Base-by-base conservation (phyloP, 2,888 invertebrate genomes). In the Pteria penguin region DNA sequence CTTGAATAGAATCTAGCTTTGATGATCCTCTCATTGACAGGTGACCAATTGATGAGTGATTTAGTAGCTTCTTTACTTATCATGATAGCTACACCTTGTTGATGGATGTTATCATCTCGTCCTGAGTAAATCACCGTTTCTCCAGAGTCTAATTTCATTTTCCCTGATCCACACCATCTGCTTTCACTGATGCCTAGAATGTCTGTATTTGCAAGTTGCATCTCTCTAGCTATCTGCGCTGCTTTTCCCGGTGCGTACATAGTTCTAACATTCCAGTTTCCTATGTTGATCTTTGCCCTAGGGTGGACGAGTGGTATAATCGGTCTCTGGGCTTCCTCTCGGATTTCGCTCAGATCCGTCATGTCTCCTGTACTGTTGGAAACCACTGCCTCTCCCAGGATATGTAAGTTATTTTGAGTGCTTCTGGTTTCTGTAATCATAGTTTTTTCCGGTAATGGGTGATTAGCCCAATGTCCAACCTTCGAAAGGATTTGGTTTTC, bases 21-120 rank as follows among this genome's bases (percentile, higher is more conserved):
- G 24, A 69, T 75, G 31, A 61, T 75, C 32, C 63, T 62, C 26
- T 57, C 45, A 31, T 14, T 62, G 62, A 69, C 55, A n/a, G 69
- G 52, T 36, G 33, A 26, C 72, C 58, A 65, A 31, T 72, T 55
- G 33, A 76, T 68, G 24, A 76, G 33, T 66, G 66, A 66, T 18
- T 66, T 66, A 4, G 18, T 33, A 1, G 66, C 66, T 27, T 27
- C 14, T 29, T 52, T 11, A 18, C 66, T 66, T 18, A 66, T 66
- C 66, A 66, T 29, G 11, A 66, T 66, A 29, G 26, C 66, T 0
- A 66, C 66, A 27, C 66, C 66, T 52, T 18, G 52, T 33, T 66
- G n/a, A 27, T 52, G 52, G 4, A 66, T 4, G 45, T 66, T 29
- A 22, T 66, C 54, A 27, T 66, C 29, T 29, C 66, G 57, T 57